Conservation (phyloP, 2,797 vertebrate species). For the Somateria mollissima region DNA sequence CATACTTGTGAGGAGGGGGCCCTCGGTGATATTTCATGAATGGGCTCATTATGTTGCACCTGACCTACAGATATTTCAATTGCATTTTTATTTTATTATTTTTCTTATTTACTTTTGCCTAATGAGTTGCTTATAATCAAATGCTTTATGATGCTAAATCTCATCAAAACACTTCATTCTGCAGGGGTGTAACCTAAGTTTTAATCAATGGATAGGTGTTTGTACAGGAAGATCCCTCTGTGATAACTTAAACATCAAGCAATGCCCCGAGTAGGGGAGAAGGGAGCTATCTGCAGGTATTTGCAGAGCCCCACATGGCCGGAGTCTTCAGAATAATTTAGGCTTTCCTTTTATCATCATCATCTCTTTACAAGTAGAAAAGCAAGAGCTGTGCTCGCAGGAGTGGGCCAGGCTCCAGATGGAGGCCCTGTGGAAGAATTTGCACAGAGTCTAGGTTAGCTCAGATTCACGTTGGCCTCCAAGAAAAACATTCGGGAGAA, state of each 20-base stretch:
- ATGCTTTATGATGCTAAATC: conserved; percentile 71
- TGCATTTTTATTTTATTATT: conserved; percentile 19
- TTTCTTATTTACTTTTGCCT: conserved; percentile 56
- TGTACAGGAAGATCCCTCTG: background rate
- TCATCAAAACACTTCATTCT: conserved; percentile 63
- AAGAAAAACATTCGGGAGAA: conserved; percentile 80
- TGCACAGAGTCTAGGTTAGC: conserved; percentile 72
- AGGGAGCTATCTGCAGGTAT: background rate
- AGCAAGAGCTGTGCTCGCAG: conserved; percentile 54
- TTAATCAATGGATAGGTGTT: conserved; percentile 27
- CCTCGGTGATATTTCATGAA: conserved; percentile 65
- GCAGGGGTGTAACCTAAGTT: conserved; percentile 28
- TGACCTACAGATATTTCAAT: conserved; percentile 71
- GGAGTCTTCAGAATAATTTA: conserved; percentile 56
- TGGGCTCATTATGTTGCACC: conserved; percentile 72
- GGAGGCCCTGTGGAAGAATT: conserved; percentile 71
- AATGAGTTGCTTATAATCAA: conserved; percentile 54
- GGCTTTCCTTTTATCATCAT: conserved; percentile 53
- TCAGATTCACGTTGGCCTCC: conserved; percentile 63
- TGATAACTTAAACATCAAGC: conserved; percentile 32
- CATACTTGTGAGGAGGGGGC: conserved; percentile 62
- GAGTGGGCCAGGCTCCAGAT: conserved; percentile 64
- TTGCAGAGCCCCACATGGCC: conserved; percentile 31
- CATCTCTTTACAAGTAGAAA: conserved; percentile 69
- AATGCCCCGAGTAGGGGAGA: background rate